A percentile compares a stretch with the other conserved stretches of the same genome.
These are phyloP conservation scores for Drosophila testacea DNA, from an alignment of 2,888 invertebrate genomes.

Conservation along the genomic window DNA sequence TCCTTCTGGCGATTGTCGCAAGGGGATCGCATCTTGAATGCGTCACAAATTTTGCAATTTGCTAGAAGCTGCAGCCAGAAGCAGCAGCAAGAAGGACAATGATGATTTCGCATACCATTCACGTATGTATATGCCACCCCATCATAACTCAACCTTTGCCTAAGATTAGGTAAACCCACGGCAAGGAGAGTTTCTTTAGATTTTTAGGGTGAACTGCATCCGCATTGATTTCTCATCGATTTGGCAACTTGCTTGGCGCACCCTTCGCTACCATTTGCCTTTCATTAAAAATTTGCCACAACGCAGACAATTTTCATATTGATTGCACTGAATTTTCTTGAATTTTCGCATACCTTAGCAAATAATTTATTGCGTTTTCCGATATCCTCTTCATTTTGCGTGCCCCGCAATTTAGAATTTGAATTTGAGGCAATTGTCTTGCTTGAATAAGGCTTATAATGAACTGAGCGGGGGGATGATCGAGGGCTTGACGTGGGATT, in stretches of 20 bases:
- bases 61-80: constrained; percentile 47
- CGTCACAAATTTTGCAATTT: constrained; percentile 78
- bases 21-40: constrained; percentile 54
- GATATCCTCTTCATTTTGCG: constrained; percentile 40
- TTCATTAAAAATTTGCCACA: constrained; percentile 52
- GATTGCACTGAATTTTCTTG: constrained; percentile 51
- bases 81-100: constrained; percentile 18
- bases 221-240: constrained; percentile 70
- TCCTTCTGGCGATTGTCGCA: constrained; percentile 3
- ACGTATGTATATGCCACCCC: constrained; percentile 35
- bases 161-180: constrained; percentile 62
- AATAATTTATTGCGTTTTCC: constrained; percentile 76
- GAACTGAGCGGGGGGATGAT: constrained; percentile 40
- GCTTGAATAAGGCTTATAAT: constrained; percentile 46
- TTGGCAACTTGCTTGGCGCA: constrained; percentile 32
- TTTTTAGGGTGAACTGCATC: constrained; percentile 65
- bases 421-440: constrained; percentile 61
- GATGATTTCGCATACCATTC: constrained; percentile 62
- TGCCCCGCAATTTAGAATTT: constrained; percentile 67
- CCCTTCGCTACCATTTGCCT: constrained; percentile 59
- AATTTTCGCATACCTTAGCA: constrained; percentile 56
- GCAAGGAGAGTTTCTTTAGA: constrained; percentile 36
- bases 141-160: constrained; percentile 53
- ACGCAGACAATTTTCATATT: constrained; percentile 59
- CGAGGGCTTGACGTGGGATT: constrained; percentile 64